phyloP scores from a whole-genome alignment of 2,113 vertebrate species.

The Ovibos moschatus region DNA sequence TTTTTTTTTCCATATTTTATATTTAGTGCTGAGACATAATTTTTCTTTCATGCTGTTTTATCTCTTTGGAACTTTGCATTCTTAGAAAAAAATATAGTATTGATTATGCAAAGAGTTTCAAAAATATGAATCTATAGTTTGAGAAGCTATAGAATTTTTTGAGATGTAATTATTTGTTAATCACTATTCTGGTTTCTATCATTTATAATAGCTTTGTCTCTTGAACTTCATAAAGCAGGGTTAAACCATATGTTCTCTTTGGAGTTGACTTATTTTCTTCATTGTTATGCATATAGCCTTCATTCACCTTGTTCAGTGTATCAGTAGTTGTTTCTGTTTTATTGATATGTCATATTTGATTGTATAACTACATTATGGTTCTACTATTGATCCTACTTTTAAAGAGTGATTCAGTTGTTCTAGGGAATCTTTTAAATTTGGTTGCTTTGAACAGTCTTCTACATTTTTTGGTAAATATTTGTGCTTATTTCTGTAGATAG shows the following conservation, averaged over 20 bases:
- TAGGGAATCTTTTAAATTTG: not conserved
- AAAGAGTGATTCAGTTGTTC: not conserved
- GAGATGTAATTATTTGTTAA: not conserved
- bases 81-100: not conserved
- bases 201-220: not conserved
- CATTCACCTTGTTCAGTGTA: not conserved
- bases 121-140: not conserved
- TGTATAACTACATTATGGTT: not conserved
- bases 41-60: not conserved
- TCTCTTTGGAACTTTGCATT: not conserved
- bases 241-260: not conserved
- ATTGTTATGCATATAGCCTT: not conserved
- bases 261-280: not conserved
- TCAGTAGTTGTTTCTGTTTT: not conserved
- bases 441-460: not conserved
- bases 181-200: not conserved
- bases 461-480: not conserved
- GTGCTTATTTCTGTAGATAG: not conserved
- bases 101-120: not conserved
- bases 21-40: not conserved
- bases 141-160: not conserved
- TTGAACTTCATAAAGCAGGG: not conserved
- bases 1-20: not conserved
- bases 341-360: not conserved
- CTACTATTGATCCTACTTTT: not conserved